Evolutionary conservation across 2,888 invertebrate species (phyloP), one percentile per base, ranked within the genome.

Genomic region (Campopleginae sp.): DNA sequence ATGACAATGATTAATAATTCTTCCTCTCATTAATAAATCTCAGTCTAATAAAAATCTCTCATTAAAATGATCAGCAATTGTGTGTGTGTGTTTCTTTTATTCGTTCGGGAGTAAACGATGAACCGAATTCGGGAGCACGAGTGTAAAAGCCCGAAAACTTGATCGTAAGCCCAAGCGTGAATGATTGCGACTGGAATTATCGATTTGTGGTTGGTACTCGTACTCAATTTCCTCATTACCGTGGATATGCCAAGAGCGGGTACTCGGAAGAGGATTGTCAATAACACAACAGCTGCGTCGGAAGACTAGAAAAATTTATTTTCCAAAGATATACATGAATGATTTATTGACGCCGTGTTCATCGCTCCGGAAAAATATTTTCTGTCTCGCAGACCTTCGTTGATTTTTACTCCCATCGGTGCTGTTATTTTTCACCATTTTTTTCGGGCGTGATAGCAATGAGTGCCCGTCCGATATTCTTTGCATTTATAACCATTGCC

Each of bases 381-480:
- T 68, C 3, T 33, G 12, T 79, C 6, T 46, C 23, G 1, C 54
- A 10, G 1, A 10, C 48, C 0, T 14, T 65, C 7, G 19, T 33
- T 14, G 46, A 61, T 63, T 17, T 27, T 12, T 38, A 7, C 46
- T 65, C 63, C 27, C 19, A 54, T 17, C 19, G 14, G 61, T 19
- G 33, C 65, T 17, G 38, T 74, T 33, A 27, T 42, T 81, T 61
- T 10, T 54, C 78, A 87, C 88, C 88, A 88, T 31, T 86, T 86
- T 17, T 75, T 88, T 46, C 42, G 84, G 8, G 86, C 27, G 10
- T 12, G n/a, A 58, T 78, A 87, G 72, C 23, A 66, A 65, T 82
- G 48, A n/a, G 70, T 46, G 42, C 80, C 77, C 12, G 84, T 51
- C 58, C 86, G 85, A 84, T 85, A 86, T 44, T 78, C 38, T 4